Conservation (phyloP, 2,797 vertebrate species). For the Masticophis lateralis region DNA sequence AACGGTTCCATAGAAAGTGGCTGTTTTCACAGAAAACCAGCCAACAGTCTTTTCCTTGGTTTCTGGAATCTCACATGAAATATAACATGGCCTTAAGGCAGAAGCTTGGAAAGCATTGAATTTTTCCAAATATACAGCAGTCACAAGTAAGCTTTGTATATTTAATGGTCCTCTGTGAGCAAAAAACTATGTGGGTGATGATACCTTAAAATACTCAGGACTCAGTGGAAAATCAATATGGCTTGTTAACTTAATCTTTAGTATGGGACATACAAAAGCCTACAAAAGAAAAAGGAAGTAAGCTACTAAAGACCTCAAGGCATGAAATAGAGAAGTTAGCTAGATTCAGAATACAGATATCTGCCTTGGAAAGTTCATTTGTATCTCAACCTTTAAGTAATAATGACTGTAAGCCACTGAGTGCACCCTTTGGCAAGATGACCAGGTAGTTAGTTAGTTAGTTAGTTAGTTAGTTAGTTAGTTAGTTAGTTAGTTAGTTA, state of each 20-base stretch:
- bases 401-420: too few relatives aligned
- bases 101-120: slow-evolving; percentile 67
- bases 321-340: slow-evolving; percentile 18
- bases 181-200: slow-evolving; percentile 64
- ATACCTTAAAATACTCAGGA: slow-evolving; percentile 53
- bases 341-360: slow-evolving; percentile 50
- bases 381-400: rapidly evolving
- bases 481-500: too few relatives aligned
- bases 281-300: slow-evolving; percentile 26
- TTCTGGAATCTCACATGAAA: slow-evolving; percentile 56
- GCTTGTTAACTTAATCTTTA: slow-evolving; percentile 59
- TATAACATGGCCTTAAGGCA: slow-evolving; percentile 56
- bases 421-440: too few relatives aligned
- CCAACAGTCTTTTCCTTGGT: slow-evolving; percentile 31
- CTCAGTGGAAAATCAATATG: slow-evolving; percentile 62
- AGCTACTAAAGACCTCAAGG: slow-evolving; percentile 1
- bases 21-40: slow-evolving; percentile 42
- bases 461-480: too few relatives aligned
- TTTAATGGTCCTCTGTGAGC: slow-evolving; percentile 42
- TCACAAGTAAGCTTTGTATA: slow-evolving; percentile 56
- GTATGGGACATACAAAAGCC: slow-evolving; percentile 47
- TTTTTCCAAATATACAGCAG: slow-evolving; percentile 45
- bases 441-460: too few relatives aligned
- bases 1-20: slow-evolving; percentile 56
- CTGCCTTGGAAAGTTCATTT: slow-evolving; percentile 48